Evolutionary conservation across 2,888 invertebrate genomes (phyloP), one percentile per base, ranked within the genome.

Genomic region (Trissoscelio sp.): DNA sequence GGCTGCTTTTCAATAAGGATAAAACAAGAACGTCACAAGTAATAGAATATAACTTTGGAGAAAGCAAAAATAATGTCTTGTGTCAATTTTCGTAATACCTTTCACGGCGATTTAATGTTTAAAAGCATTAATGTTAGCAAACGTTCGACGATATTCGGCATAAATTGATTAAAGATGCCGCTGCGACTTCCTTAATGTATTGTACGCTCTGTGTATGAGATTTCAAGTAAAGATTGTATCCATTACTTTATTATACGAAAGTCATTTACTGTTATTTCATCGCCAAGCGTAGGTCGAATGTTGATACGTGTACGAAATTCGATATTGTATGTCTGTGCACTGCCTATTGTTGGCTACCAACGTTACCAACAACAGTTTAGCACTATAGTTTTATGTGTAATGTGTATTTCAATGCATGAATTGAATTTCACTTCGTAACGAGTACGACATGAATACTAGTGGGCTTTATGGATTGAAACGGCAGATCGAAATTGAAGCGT

Each of bases 401-500:
- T 77, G 70, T 77, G 70, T 58, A 53, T 67, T 75, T 77, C 81
- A 77, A 77, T 70, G 75, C 58, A 75, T 58, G 80, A 70, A 77
- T 81, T 77, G 81, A 81, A 81, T 81, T 77, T 81, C 70, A 53
- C 60, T 53, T 75, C 53, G 51, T 58, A 60, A 70, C 73, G 42
- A 64, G 46, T 64, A 48, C 72, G 70, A 75, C 66, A 75, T 53
- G 51, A 80, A 77, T 75, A 60, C 69, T 53, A 57, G 42, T 37
- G 34, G 34, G 58, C 60, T 81, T 75, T 81, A 67, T 60, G 66
- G 42, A 64, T 60, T 62, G 70, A 80, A 79, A 70, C 64, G 46
- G 14, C 67, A 66, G 67, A 64, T 78, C 79, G 78, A 84, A 85
- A 86, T 87, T 84, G 87, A 86, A 87, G 85, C 87, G 82, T 83